phyloP scores from a whole-genome alignment of 1,140 invertebrate genomes.

The Oedothorax gibbosus region DNA sequence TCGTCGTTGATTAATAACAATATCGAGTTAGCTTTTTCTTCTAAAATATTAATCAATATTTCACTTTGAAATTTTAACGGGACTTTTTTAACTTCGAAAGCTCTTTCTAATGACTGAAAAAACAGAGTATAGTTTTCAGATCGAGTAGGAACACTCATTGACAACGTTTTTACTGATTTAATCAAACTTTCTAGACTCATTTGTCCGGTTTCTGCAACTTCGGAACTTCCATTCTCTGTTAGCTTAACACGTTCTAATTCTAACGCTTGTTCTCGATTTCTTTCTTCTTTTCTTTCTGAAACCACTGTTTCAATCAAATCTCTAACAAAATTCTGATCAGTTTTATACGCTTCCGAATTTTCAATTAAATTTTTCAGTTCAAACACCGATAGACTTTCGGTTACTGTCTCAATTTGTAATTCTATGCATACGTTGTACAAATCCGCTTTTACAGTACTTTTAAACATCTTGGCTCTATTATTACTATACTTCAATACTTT shows the following conservation, averaged over 20 bases:
- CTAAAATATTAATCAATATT: constrained; percentile 13
- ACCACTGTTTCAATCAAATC: neutral
- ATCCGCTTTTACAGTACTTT: no score
- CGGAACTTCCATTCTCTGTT: neutral
- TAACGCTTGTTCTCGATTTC: neutral
- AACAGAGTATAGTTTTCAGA: neutral
- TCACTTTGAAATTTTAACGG: neutral
- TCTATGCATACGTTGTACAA: no score
- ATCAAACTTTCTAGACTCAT: no score
- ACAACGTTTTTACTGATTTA: neutral
- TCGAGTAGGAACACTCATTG: neutral
- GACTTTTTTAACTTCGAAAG: constrained; percentile 1
- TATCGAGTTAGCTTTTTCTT: constrained; percentile 6
- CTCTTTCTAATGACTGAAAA: constrained; percentile 1
- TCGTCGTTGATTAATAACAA: neutral
- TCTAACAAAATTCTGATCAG: neutral
- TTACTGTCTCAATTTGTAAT: no score
- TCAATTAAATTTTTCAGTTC: no score
- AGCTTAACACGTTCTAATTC: neutral
- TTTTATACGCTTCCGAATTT: no score
- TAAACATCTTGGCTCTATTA: no score
- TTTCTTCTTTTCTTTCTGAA: neutral
- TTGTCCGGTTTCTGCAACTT: neutral
- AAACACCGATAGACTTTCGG: no score
- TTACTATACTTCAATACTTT: no score